Evolutionary conservation across 1,140 invertebrate genomes (phyloP).

Genomic region (Conus ventricosus): DNA sequence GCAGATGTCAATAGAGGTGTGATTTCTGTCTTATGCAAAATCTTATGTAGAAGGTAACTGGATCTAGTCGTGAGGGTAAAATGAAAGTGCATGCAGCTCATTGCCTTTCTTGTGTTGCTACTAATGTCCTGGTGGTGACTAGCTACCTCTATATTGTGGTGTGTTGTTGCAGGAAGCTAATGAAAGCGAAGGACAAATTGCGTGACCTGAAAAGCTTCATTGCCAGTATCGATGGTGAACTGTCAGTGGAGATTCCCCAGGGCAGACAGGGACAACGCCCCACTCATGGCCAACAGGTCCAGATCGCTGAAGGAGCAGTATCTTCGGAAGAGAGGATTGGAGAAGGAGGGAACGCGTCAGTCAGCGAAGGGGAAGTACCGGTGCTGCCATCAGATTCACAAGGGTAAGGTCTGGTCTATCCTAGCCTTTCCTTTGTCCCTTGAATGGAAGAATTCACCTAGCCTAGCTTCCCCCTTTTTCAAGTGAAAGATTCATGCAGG

Average conservation of each 20-base stretch:
- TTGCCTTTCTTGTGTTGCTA: too few species aligned
- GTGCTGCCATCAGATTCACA: neutral
- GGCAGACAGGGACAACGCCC: neutral
- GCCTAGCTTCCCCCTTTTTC: too few species aligned
- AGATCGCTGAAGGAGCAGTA: neutral
- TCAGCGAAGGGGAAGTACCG: neutral
- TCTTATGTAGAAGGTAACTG: too few species aligned
- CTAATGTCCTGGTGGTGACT: too few species aligned
- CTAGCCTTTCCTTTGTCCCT: too few species aligned
- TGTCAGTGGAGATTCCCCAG: neutral
- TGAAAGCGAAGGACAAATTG: constrained; percentile 1
- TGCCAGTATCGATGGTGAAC: neutral
- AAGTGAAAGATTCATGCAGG: too few species aligned
- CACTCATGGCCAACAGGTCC: neutral
- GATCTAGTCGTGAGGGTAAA: too few species aligned
- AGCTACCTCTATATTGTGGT: too few species aligned
- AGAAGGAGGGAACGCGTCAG: neutral
- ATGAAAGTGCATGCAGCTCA: too few species aligned
- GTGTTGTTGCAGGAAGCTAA: neutral
- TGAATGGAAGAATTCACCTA: too few species aligned
- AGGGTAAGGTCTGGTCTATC: neutral
- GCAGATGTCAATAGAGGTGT: too few species aligned
- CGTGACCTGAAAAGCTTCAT: neutral
- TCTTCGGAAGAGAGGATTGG: neutral
- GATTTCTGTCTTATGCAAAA: too few species aligned